Evolutionary conservation across 23 tunicate genomes (phyloP).

Genomic region (Clavelina lepadiformis): DNA sequence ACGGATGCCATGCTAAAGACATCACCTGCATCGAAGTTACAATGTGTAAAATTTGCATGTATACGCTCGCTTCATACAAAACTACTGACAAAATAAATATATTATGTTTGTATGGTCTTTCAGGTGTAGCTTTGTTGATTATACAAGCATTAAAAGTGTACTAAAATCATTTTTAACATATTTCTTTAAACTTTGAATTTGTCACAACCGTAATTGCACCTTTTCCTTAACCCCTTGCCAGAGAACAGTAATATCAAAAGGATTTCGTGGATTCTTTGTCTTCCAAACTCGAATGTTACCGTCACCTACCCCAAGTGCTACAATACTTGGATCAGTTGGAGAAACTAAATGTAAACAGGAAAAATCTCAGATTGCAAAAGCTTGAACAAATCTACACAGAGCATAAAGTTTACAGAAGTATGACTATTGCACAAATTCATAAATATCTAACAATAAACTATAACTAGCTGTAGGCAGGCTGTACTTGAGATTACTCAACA

Average conservation of each 20-base stretch:
- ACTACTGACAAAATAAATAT: too few relatives aligned
- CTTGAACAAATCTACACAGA: not conserved
- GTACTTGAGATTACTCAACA: not conserved
- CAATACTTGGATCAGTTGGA: slow-evolving; percentile 62
- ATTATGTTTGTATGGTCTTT: too few relatives aligned
- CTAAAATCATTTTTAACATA: too few relatives aligned
- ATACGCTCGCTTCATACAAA: too few relatives aligned
- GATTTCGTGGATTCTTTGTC: slow-evolving; percentile 58
- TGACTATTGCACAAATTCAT: not conserved
- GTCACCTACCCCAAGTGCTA: slow-evolving; percentile 95
- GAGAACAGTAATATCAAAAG: slow-evolving; percentile 46
- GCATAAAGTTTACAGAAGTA: not conserved
- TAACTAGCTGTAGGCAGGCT: not conserved
- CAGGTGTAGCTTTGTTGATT: too few relatives aligned
- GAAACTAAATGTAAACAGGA: slow-evolving; percentile 26
- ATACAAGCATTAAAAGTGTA: too few relatives aligned
- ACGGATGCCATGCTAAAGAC: slow-evolving; percentile 92
- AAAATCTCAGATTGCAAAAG: not conserved
- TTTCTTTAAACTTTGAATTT: too few relatives aligned
- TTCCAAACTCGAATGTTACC: slow-evolving; percentile 83
- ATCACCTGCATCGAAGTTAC: slow-evolving; percentile 74
- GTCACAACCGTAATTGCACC: too few relatives aligned
- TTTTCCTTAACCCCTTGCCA: slow-evolving; percentile 95
- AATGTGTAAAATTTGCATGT: too few relatives aligned
- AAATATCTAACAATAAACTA: not conserved